A percentile compares a stretch with the other conserved stretches of the same genome.
Conservation (phyloP, 2,797 vertebrate genomes). For the Malurus leucopterus region DNA sequence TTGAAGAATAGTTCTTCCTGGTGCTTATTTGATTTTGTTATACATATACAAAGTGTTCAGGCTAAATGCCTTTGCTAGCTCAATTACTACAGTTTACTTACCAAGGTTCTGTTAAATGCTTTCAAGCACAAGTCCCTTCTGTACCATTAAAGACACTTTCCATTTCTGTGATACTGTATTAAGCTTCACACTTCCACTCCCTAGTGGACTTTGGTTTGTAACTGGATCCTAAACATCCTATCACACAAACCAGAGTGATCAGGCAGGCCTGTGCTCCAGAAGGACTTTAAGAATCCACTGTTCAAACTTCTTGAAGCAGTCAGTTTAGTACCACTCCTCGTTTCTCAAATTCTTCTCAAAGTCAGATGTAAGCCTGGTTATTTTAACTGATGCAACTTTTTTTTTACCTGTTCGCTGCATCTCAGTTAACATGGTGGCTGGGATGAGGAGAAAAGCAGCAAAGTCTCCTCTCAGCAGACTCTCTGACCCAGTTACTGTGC, state of each 20-base stretch:
- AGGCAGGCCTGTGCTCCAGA: neutral
- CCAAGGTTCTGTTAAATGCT: conserved; percentile 41
- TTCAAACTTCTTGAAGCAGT: neutral
- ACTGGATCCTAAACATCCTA: conserved; percentile 37
- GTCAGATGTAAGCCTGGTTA: neutral
- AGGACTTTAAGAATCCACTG: neutral
- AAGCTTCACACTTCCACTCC: conserved; percentile 52
- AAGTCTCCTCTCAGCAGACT: neutral
- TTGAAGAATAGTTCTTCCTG: conserved; percentile 43
- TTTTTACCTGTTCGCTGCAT: neutral
- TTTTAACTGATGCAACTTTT: neutral
- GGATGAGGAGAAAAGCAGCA: neutral
- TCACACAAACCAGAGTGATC: neutral
- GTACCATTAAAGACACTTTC: conserved; percentile 57
- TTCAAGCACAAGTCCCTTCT: conserved; percentile 47
- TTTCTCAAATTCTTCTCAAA: neutral
- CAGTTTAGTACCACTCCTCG: neutral
- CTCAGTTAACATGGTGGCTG: neutral
- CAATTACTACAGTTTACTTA: conserved; percentile 52
- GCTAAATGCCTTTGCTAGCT: conserved; percentile 41
- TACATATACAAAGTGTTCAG: conserved; percentile 33
- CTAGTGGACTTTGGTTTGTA: conserved; percentile 37
- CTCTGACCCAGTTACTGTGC: neutral
- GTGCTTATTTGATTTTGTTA: conserved; percentile 53
- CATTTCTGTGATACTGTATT: conserved; percentile 53